A percentile compares a stretch with the other conserved stretches of the same genome.
These are phyloP conservation scores for Galeopterus variegatus DNA, from an alignment of 2,113 vertebrate species.

Conservation along the genomic window DNA sequence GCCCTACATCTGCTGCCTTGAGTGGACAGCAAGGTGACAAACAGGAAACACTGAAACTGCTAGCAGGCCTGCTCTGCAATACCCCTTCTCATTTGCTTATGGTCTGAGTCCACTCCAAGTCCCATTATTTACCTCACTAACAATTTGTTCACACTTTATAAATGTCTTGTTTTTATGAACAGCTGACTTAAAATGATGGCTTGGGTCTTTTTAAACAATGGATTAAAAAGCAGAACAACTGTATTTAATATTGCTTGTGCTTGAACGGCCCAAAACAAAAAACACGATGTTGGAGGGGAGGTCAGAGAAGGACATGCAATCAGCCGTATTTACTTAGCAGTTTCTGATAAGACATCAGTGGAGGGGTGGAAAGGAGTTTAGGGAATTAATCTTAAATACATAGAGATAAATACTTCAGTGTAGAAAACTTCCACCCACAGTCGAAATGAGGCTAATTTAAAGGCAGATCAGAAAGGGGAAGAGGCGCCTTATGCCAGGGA, in stretches of 20 bases:
- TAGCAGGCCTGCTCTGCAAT: rapidly evolving
- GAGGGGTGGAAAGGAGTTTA: not conserved
- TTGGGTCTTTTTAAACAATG: not conserved
- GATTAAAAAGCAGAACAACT: not conserved
- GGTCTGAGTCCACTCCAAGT: not conserved
- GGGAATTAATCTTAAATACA: not conserved
- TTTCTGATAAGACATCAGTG: not conserved
- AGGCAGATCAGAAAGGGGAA: not conserved
- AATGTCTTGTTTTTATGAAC: not conserved
- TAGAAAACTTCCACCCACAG: not conserved
- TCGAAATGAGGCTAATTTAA: not conserved
- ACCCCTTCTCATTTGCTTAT: no score
- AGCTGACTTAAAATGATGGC: not conserved
- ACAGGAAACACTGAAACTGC: not conserved
- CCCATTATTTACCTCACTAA: not conserved
- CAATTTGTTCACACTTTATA: not conserved
- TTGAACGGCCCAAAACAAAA: not conserved
- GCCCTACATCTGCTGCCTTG: not conserved
- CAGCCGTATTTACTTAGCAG: not conserved
- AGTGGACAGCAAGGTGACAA: not conserved
- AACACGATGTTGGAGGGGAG: not conserved
- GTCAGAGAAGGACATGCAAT: not conserved
- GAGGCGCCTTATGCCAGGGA: not conserved
- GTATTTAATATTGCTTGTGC: not conserved
- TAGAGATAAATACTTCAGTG: no score